Percentiles rank a stretch among this genome's conserved stretches.
Conservation (phyloP, 2,113 vertebrate genomes). For the Toxotes chatareus region DNA sequence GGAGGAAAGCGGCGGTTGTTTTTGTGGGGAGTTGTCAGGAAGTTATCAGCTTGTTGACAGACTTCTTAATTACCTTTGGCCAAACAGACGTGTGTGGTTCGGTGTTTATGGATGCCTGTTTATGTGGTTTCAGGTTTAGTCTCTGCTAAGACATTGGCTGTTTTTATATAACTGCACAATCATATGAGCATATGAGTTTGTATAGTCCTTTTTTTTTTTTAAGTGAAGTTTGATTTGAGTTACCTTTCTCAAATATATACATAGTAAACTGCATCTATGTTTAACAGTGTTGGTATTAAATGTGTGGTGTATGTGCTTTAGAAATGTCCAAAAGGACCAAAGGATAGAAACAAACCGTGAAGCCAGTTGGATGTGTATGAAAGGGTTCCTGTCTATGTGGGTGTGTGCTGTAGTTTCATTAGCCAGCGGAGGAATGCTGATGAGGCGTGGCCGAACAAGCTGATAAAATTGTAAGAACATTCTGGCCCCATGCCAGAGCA, state of each 20-base stretch:
- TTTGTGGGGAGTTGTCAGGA: slow-evolving; percentile 78
- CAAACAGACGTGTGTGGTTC: slow-evolving; percentile 37
- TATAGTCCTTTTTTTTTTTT: neutral
- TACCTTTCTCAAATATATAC: neutral
- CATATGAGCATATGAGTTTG: neutral
- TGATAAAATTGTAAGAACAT: slow-evolving; percentile 71
- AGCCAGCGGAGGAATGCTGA: slow-evolving; percentile 68
- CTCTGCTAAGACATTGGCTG: neutral
- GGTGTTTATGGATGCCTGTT: slow-evolving; percentile 17
- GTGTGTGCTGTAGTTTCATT: slow-evolving; percentile 67
- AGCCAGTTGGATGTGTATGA: neutral
- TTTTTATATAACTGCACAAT: neutral
- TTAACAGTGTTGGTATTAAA: neutral
- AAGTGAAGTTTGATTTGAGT: neutral
- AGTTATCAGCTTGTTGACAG: slow-evolving; percentile 72
- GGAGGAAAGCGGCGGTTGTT: slow-evolving; percentile 22
- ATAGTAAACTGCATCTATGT: neutral
- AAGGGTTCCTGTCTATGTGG: slow-evolving; percentile 18
- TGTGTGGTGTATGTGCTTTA: neutral
- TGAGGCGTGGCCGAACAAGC: slow-evolving; percentile 67
- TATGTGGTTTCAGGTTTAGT: slow-evolving; percentile 2
- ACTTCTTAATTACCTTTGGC: slow-evolving; percentile 78
- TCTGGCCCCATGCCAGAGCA: slow-evolving; percentile 58
- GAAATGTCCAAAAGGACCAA: neutral
- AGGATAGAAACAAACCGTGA: neutral